Evolutionary conservation across 2,888 invertebrate species (phyloP), one percentile per base, ranked within the genome.

Genomic region (Tuberolachnus salignus): DNA sequence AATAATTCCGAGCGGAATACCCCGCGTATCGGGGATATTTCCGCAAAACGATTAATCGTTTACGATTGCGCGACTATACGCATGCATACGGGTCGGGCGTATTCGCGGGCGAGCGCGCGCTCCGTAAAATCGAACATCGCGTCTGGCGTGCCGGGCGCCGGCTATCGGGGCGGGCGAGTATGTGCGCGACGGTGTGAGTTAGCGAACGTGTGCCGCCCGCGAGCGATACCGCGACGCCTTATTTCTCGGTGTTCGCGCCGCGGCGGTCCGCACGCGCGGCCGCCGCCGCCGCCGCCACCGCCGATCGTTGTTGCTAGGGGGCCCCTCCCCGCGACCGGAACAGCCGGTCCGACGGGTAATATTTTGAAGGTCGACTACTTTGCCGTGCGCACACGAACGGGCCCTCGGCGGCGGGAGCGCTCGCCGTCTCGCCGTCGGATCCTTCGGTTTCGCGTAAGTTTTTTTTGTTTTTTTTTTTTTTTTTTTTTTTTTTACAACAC

Each of bases 261-360:
- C 26, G 23, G 26, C 46, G 59, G 21, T 26, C 46, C 9, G n/a
- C 63, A 46, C 66, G 23, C 44, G 49, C 66, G 11, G 23, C 70
- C 42, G 46, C 66, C 66, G 46, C 16, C 55, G 21, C 23, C 3
- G 14, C 59, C 63, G 16, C 49, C 59, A 49, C 57, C 71, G 9
- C 49, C 71, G 72, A 72, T 72, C 72, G 72, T 72, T 72, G 72
- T 72, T 72, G 72, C 72, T 72, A 72, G 61, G 72, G 61, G 49
- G 16, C 72, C 49, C 34, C 49, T 59, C 26, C 51, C 34, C 51
- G 3, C 59, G 34, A n/a, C 19, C 26, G 49, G 26, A 11, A 11
- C 16, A 1, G 46, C 19, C 4, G 19, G 19, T 1, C 26, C 14
- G 14, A 21, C 2, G 57, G 70, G 21, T 1, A 19, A 51, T 26